Conservation (phyloP, 1,140 invertebrate species). For the Brachionus koreanus region DNA sequence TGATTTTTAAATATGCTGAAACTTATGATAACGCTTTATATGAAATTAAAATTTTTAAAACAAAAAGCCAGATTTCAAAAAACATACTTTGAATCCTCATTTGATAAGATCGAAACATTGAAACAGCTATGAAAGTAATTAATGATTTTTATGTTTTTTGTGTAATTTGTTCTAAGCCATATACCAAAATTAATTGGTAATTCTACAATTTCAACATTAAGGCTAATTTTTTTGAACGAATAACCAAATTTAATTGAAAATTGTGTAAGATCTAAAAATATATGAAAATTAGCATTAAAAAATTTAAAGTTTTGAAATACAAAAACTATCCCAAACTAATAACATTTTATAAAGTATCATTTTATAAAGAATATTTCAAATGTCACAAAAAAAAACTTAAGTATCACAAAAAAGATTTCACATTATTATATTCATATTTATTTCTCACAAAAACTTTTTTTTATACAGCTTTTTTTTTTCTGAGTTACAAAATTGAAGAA, state of each 20-base stretch:
- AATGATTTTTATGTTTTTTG: conserved; percentile 1
- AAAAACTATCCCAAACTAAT: no score
- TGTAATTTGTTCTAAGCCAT: conserved; percentile 38
- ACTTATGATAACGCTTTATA: neutral
- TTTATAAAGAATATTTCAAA: no score
- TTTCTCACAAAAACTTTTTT: no score
- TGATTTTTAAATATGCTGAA: neutral
- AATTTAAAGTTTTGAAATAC: neutral
- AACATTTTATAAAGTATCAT: no score
- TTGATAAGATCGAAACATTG: conserved; percentile 18
- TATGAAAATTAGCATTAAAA: neutral
- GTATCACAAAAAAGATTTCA: no score
- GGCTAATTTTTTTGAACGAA: conserved; percentile 28
- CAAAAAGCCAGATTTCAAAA: neutral
- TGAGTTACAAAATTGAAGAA: no score
- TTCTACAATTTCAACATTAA: neutral
- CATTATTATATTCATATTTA: no score
- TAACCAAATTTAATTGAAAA: conserved; percentile 3
- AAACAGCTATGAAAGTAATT: neutral
- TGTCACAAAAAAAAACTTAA: no score
- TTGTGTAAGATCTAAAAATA: neutral
- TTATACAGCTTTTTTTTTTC: no score
- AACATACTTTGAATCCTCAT: neutral
- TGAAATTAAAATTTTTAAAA: neutral
- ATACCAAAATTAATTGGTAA: neutral